Evolutionary conservation across 2,888 invertebrate species (phyloP).

Genomic region (Chaitophorus viminalis): DNA sequence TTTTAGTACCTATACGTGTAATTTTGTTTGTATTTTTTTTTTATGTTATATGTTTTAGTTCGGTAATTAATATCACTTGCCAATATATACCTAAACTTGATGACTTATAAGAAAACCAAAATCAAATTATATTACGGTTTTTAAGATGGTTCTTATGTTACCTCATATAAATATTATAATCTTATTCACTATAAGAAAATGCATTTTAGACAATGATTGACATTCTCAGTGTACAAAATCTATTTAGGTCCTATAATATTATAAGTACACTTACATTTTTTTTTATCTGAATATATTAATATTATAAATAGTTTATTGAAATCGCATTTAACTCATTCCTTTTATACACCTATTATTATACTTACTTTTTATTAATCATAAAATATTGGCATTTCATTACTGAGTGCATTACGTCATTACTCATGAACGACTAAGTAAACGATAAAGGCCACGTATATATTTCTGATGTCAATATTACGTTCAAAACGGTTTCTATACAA

Average conservation of each 20-base stretch:
- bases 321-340: neutral
- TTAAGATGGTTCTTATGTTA: constrained; percentile 51
- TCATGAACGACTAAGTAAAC: too few relatives aligned
- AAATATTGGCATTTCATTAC: too few relatives aligned
- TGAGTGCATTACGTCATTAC: too few relatives aligned
- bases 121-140: constrained; percentile 26
- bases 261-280: constrained; percentile 21
- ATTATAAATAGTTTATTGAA: constrained; percentile 22
- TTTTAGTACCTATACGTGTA: neutral
- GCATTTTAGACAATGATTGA: constrained; percentile 49
- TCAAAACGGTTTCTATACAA: too few relatives aligned
- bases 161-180: constrained; percentile 34
- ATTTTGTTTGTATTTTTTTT: constrained; percentile 9
- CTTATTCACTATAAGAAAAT: constrained; percentile 22
- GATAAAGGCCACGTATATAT: too few relatives aligned
- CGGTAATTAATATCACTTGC: constrained; percentile 10
- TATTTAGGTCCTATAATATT: neutral
- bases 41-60: constrained; percentile 16
- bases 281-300: constrained; percentile 20
- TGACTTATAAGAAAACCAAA: constrained; percentile 32
- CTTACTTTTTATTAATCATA: too few relatives aligned
- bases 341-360: too few relatives aligned
- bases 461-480: too few relatives aligned
- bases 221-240: constrained; percentile 44
- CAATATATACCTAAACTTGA: constrained; percentile 1